Evolutionary conservation across 2,888 invertebrate genomes (phyloP).

Genomic region (Elaeidobius kamerunicus): DNA sequence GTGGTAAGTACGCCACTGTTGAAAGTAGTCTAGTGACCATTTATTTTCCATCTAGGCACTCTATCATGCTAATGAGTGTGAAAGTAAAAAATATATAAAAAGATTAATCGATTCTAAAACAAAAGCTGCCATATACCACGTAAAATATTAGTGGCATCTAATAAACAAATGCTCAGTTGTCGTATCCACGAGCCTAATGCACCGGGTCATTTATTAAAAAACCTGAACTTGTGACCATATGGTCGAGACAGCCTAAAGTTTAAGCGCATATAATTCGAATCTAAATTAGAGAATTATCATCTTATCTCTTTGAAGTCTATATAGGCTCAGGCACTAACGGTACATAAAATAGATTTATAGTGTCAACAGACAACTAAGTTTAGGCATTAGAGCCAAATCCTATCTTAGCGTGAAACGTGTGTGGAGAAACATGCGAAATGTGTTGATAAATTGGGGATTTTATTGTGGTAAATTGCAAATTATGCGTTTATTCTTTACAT

Average conservation of each 20-base stretch:
- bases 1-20: too few relatives aligned
- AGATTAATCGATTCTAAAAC: too few relatives aligned
- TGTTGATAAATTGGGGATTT: neutral
- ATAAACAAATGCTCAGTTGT: too few relatives aligned
- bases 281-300: constrained; percentile 30
- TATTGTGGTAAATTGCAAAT: too few relatives aligned
- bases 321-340: constrained; percentile 24
- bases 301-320: constrained; percentile 18
- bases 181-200: neutral
- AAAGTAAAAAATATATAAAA: too few relatives aligned
- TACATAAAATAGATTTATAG: constrained; percentile 26
- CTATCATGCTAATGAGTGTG: too few relatives aligned
- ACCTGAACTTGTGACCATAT: constrained; percentile 29
- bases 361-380: constrained; percentile 24
- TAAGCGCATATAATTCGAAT: constrained; percentile 28
- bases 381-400: constrained; percentile 25
- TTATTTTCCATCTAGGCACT: too few relatives aligned
- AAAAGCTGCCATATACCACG: too few relatives aligned
- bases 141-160: too few relatives aligned
- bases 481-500: too few relatives aligned
- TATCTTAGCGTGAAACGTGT: constrained; percentile 23
- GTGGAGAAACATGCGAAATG: neutral
- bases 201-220: constrained; percentile 21
- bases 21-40: too few relatives aligned
- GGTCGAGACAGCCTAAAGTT: constrained; percentile 27